Base-by-base conservation (phyloP, 2,113 vertebrate genomes). In the Rhabdornis inornatus region DNA sequence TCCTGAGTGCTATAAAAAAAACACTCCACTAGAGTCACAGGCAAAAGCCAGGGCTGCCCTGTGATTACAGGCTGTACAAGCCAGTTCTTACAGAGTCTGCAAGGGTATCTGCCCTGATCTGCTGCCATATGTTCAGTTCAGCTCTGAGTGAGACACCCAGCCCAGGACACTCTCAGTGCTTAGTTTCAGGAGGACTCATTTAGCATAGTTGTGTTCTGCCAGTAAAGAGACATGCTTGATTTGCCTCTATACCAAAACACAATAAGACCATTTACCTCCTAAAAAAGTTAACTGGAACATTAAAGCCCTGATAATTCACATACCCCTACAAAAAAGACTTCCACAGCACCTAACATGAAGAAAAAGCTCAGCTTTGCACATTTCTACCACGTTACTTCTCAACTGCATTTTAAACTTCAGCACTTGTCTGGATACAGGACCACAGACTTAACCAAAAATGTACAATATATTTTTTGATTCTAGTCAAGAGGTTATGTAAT, bases 331-430 rank as follows among this genome's bases (percentile, higher is more conserved):
- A 84, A 78, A 28, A 69, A 90, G n/a, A 39, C 5, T 72, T 49
- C 22, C 16, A 37, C 11, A 59, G 40, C 18, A 45, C 1, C 5
- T 21, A 61, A 66, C 14, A n/a, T 3, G 3, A 75, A 83, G 61
- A 56, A 68, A 22, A 55, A 84, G 11, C 28, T 77, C 59, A 85
- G n/a, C 31, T 77, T 72, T 49, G 39, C 24, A 44, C 23, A 9
- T 50, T 89, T 75, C 70, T 47, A 40, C 18, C 45, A 59, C 19
- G 37, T 59, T 72, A 53, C 47, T 57, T n/a, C 24, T 83, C 44
- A 90, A 94, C 77, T 37, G 10, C 52, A 49, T 91, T 94, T 85
- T 81, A 52, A 79, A 87, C 56, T 90, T 65, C 33, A 96, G 91
- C 12, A 45, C 53, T 82, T 80, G 15, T 89, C 93, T 83, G 71